Evolutionary conservation across 1,140 invertebrate species (phyloP).

Genomic region (Papilio helenus): DNA sequence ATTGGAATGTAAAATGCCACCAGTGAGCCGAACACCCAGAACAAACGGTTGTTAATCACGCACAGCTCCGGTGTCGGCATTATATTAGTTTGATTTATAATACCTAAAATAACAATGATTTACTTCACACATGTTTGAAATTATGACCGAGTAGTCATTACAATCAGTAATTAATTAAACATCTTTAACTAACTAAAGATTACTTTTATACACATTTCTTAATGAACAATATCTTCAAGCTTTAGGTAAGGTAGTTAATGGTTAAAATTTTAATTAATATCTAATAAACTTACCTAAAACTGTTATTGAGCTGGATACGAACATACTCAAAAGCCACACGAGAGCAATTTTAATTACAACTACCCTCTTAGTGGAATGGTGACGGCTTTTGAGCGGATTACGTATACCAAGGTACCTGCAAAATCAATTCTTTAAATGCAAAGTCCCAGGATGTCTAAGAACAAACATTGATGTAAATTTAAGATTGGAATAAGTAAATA

Average conservation of each 20-base stretch:
- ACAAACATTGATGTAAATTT: background rate
- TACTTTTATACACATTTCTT: no score
- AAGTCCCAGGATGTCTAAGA: background rate
- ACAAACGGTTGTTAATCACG: slow-evolving; percentile 93
- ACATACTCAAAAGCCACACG: slow-evolving; percentile 93
- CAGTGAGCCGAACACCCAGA: slow-evolving; percentile 94
- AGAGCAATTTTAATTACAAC: slow-evolving; percentile 92
- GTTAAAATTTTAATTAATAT: background rate
- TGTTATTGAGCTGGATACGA: slow-evolving; percentile 94
- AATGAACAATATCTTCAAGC: no score
- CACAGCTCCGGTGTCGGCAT: slow-evolving; percentile 89
- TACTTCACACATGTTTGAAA: background rate
- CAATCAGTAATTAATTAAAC: no score
- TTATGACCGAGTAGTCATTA: background rate
- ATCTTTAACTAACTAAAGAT: no score
- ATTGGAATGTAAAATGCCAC: slow-evolving; percentile 97
- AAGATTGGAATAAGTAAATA: no score
- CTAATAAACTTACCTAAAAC: slow-evolving; percentile 87
- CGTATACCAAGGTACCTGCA: slow-evolving; percentile 92
- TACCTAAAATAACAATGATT: slow-evolving; percentile 79
- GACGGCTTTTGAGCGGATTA: slow-evolving; percentile 92
- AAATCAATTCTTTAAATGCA: slow-evolving; percentile 27
- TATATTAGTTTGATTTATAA: slow-evolving; percentile 89
- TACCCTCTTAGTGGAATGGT: slow-evolving; percentile 89
- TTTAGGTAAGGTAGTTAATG: background rate